Conservation (phyloP, 2,797 vertebrate species). For the Tamandua tetradactyla region DNA sequence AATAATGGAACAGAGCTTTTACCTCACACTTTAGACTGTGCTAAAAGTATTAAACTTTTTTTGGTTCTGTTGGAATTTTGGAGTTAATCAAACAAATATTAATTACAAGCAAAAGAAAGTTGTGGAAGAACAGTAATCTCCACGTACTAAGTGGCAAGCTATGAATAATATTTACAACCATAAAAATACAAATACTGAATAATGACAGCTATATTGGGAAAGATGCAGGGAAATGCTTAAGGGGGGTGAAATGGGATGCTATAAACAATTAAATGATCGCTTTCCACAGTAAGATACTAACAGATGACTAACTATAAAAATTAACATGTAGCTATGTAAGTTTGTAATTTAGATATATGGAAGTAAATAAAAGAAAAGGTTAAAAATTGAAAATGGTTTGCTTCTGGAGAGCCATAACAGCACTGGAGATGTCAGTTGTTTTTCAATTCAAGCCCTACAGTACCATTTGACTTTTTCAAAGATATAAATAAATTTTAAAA, state of each 20-base stretch:
- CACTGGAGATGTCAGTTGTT: not conserved
- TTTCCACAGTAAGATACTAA: not conserved
- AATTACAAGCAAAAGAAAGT: not conserved
- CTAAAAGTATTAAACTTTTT: not conserved
- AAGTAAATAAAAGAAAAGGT: not conserved
- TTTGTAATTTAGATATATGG: not conserved
- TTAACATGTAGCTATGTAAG: not conserved
- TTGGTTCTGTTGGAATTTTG: not conserved
- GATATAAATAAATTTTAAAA: not conserved
- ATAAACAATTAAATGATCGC: not conserved
- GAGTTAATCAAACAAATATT: not conserved
- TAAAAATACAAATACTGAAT: slow-evolving; percentile 14
- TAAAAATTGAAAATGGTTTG: slow-evolving; percentile 8
- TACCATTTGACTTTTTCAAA: not conserved
- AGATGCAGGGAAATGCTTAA: not conserved
- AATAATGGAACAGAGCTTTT: not conserved
- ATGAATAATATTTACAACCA: not conserved
- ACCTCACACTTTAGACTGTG: not conserved
- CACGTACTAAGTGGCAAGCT: not conserved
- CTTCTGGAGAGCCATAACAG: not conserved
- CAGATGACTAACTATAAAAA: not conserved
- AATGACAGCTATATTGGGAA: not conserved
- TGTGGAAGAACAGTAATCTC: not conserved
- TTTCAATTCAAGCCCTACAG: not conserved
- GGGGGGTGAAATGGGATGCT: not conserved